phyloP scores from a whole-genome alignment of 2,888 invertebrate genomes.

The Acanthosepion esculentum region DNA sequence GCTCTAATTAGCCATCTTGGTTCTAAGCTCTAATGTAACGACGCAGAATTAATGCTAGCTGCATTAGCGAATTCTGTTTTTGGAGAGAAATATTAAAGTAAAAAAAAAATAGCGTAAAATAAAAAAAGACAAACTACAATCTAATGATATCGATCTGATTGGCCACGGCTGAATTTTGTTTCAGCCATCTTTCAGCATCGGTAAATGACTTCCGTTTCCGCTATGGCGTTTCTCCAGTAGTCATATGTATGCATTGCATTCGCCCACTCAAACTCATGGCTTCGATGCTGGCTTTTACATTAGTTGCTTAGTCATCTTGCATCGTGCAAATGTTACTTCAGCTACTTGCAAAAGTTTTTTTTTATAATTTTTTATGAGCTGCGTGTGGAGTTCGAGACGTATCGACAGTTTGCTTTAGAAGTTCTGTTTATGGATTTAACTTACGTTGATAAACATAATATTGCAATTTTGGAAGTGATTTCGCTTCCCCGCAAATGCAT shows the following conservation, averaged over 20 bases:
- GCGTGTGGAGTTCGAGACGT: neutral
- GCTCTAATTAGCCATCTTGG: neutral
- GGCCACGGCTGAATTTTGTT: neutral
- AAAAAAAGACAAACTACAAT: neutral
- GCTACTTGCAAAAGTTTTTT: neutral
- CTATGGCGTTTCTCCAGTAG: neutral
- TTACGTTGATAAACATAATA: neutral
- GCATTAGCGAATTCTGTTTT: neutral
- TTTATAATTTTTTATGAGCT: neutral
- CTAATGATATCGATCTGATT: neutral
- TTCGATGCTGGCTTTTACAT: neutral
- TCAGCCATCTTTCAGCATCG: constrained; percentile 12
- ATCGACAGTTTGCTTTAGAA: neutral
- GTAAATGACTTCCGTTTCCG: constrained; percentile 12
- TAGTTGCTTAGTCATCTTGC: neutral
- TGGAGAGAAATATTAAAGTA: neutral
- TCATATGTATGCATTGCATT: neutral
- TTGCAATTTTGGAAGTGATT: neutral
- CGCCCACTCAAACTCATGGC: neutral
- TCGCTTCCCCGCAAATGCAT: neutral
- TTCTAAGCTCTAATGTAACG: neutral
- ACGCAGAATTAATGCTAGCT: neutral
- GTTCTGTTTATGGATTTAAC: neutral
- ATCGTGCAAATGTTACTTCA: neutral
- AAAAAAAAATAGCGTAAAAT: neutral